Conservation (phyloP, 2,113 vertebrate species). For the Heteronetta atricapilla region DNA sequence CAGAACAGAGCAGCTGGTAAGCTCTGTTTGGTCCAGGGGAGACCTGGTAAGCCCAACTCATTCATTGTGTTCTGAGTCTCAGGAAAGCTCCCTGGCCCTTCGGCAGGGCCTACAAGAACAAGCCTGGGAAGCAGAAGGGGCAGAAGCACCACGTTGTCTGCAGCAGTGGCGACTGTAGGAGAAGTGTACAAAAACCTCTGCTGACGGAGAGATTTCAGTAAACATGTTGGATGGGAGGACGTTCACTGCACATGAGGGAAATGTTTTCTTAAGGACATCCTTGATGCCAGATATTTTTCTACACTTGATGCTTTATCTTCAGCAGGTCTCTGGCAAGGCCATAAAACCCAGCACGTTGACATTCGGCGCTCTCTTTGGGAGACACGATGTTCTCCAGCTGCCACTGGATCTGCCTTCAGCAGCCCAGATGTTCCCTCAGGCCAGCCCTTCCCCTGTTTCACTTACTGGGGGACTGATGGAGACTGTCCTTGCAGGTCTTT, state of each 20-base stretch:
- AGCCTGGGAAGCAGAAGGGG: not conserved
- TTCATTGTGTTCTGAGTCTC: not conserved
- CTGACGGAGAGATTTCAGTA: not conserved
- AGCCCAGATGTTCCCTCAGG: not conserved
- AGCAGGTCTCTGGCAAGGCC: not conserved
- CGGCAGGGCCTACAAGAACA: not conserved
- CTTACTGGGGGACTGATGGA: not conserved
- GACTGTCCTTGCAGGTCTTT: not conserved
- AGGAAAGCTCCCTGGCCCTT: not conserved
- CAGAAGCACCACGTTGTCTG: not conserved
- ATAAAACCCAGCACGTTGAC: not conserved
- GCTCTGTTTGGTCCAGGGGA: not conserved
- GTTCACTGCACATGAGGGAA: not conserved
- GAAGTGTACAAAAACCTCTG: not conserved
- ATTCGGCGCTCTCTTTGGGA: not conserved
- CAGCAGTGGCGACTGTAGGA: too few species aligned
- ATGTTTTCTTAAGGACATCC: not conserved
- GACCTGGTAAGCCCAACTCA: not conserved
- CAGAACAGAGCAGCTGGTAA: not conserved
- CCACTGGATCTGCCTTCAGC: not conserved
- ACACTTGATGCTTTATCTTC: not conserved
- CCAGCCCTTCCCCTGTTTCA: not conserved
- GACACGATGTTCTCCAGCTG: not conserved
- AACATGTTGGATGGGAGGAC: not conserved
- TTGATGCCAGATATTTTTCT: conserved; percentile 15